Conservation (phyloP, 1,140 invertebrate species). For the Zophobas atratus region DNA sequence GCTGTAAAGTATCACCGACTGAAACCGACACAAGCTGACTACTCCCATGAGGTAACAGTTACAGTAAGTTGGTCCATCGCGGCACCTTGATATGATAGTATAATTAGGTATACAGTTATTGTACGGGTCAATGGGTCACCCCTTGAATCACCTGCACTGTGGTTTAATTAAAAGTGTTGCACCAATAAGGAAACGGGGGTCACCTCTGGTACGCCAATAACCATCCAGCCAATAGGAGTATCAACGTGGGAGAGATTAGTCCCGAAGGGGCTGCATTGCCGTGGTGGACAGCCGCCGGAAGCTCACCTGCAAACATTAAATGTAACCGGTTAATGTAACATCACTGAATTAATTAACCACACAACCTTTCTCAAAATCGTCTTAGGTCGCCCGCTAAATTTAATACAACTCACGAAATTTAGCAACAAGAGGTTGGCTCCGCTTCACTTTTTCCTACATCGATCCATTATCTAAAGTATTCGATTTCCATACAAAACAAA, state of each 20-base stretch:
- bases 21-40: slow-evolving; percentile 15
- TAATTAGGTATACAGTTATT: slow-evolving; percentile 9
- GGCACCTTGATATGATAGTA: slow-evolving; percentile 43
- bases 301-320: slow-evolving; percentile 69
- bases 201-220: slow-evolving; percentile 51
- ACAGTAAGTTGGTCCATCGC: slow-evolving; percentile 26
- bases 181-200: slow-evolving; percentile 42
- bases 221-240: slow-evolving; percentile 43
- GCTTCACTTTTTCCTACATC: no score
- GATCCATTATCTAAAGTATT: no score
- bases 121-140: neutral
- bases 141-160: slow-evolving; percentile 34
- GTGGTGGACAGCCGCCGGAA: slow-evolving; percentile 69
- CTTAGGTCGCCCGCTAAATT: neutral
- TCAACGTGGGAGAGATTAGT: slow-evolving; percentile 33
- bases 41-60: slow-evolving; percentile 20
- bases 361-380: neutral
- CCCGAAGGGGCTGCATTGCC: slow-evolving; percentile 55
- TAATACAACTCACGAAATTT: neutral
- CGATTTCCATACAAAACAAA: no score
- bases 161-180: slow-evolving; percentile 32
- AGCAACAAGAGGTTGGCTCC: no score
- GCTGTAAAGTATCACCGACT: slow-evolving; percentile 4
- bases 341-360: slow-evolving; percentile 21
- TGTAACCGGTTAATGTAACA: slow-evolving; percentile 14